Percentiles rank a stretch among this genome's conserved stretches.
Conservation (phyloP, 92 coral and sea anemone species). For the Epizoanthus stellaris region DNA sequence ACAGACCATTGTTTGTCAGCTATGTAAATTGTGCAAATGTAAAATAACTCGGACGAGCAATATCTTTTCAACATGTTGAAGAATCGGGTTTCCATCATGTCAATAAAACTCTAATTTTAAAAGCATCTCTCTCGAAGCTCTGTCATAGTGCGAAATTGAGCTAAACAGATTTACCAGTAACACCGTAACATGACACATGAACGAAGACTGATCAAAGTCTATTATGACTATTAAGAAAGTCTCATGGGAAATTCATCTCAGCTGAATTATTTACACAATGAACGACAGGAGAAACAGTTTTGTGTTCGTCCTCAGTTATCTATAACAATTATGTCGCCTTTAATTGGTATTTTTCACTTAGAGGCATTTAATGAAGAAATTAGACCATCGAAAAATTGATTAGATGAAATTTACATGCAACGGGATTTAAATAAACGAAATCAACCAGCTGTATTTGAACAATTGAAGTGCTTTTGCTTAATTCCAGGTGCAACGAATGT, state of each 20-base stretch:
- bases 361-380: conserved; percentile 9
- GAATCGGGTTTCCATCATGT: conserved; percentile 24
- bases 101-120: neutral
- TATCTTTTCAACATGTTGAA: conserved; percentile 8
- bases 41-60: conserved; percentile 1
- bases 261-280: conserved; percentile 6
- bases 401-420: neutral
- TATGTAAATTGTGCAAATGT: neutral
- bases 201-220: neutral
- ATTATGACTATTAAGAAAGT: too few species aligned
- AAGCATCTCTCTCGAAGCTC: conserved; percentile 10
- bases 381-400: conserved; percentile 21
- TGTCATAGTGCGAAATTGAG: conserved; percentile 10
- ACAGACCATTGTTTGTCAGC: neutral
- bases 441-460: neutral
- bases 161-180: neutral
- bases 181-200: neutral
- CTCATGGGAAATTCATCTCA: neutral
- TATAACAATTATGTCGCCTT: conserved; percentile 2
- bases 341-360: neutral
- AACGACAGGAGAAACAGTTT: neutral
- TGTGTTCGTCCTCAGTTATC: neutral
- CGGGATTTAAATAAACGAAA: neutral
- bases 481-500: neutral
- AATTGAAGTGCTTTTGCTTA: neutral